A percentile compares a stretch with the other conserved stretches of the same genome.
Evolutionary conservation across 2,888 invertebrate genomes (phyloP).

Genomic region (Orchesellides sinensis): DNA sequence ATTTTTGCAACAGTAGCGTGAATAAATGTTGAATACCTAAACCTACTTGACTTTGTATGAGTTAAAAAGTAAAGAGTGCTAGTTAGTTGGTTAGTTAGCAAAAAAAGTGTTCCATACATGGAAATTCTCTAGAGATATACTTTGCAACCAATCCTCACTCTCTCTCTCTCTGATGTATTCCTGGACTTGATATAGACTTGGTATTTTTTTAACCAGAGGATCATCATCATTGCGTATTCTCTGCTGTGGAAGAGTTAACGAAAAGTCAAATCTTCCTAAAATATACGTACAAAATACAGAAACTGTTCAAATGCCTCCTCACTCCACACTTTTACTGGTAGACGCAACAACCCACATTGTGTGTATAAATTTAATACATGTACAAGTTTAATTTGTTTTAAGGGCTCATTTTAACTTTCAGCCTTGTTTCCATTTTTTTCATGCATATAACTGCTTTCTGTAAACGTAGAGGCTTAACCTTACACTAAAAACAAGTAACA

Average conservation of each 20-base stretch:
- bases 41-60: constrained; percentile 12
- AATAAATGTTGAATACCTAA: no score
- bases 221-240: no score
- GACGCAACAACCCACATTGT: not conserved
- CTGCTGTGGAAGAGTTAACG: no score
- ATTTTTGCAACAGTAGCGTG: no score
- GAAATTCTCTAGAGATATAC: not conserved
- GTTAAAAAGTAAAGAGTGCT: constrained; percentile 33
- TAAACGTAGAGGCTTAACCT: not conserved
- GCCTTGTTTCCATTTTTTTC: not conserved
- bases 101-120: not conserved
- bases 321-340: no score
- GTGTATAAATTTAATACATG: not conserved
- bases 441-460: not conserved
- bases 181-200: not conserved
- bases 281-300: no score
- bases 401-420: not conserved
- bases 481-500: no score
- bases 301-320: no score
- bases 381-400: not conserved
- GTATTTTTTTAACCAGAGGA: no score
- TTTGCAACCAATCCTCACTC: constrained; percentile 4
- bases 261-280: no score
- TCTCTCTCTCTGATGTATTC: not conserved
- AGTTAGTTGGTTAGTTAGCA: constrained; percentile 30